phyloP scores from a whole-genome alignment of 1,140 invertebrate species.

The Drosophila bipectinata region DNA sequence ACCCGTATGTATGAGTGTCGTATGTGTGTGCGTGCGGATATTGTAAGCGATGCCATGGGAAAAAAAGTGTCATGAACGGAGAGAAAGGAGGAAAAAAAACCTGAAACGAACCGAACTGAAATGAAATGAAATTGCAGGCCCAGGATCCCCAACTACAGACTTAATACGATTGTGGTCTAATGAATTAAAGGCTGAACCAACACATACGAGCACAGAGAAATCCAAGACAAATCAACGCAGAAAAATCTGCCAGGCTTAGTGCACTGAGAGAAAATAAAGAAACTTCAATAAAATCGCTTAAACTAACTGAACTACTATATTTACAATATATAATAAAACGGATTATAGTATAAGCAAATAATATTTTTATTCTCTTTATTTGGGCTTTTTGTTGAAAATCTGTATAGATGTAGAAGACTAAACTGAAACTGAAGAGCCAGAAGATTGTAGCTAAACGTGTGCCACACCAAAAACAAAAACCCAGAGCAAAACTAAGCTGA shows the following conservation, averaged over 20 bases:
- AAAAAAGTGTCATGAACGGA: conserved; percentile 48
- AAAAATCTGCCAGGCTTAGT: conserved; percentile 33
- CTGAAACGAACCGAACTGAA: conserved; percentile 28
- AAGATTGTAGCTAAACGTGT: conserved; percentile 45
- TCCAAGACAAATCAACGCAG: conserved; percentile 57
- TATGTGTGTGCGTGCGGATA: conserved; percentile 24
- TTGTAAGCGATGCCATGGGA: conserved; percentile 53
- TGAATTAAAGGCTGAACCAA: conserved; percentile 62
- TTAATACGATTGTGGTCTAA: conserved; percentile 67
- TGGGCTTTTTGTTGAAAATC: neutral
- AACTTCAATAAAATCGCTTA: neutral
- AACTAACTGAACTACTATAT: neutral
- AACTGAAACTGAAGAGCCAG: conserved; percentile 18
- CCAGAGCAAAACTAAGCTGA: conserved; percentile 7
- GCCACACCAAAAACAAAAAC: conserved; percentile 49
- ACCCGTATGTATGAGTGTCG: conserved; percentile 12
- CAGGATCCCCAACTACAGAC: conserved; percentile 44
- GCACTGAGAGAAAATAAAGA: conserved; percentile 2
- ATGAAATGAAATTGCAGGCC: conserved; percentile 54
- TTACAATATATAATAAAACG: too few species aligned
- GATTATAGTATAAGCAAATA: neutral
- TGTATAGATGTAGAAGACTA: conserved; percentile 13
- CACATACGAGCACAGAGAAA: conserved; percentile 31
- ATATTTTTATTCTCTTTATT: too few species aligned
- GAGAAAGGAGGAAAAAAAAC: conserved; percentile 36